phyloP scores from a whole-genome alignment of 1,140 invertebrate species.

The Neodiprion virginianus region DNA sequence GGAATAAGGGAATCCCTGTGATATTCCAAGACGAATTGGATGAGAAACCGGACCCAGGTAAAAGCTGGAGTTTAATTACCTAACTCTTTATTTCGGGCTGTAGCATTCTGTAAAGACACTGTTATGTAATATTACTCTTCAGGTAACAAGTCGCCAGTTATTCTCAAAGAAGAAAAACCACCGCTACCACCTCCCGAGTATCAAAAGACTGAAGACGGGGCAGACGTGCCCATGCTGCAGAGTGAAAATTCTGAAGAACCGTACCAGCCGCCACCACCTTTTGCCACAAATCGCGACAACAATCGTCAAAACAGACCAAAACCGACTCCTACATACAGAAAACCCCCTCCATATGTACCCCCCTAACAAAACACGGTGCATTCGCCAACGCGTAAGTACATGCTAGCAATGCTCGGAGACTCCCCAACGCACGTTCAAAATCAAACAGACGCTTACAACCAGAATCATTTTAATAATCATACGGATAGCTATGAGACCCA shows the following conservation, averaged over 20 bases:
- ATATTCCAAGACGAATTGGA: constrained; percentile 95
- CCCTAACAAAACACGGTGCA: constrained; percentile 73
- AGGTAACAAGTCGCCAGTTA: constrained; percentile 86
- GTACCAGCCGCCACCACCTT: constrained; percentile 76
- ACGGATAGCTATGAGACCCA: constrained; percentile 11
- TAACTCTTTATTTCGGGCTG: neutral
- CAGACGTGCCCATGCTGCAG: constrained; percentile 56
- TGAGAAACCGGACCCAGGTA: constrained; percentile 83
- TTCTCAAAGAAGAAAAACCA: constrained; percentile 92
- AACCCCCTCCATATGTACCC: constrained; percentile 90
- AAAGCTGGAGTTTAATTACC: neutral
- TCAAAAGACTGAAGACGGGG: constrained; percentile 65
- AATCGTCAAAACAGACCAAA: constrained; percentile 73
- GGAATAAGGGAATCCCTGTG: constrained; percentile 91
- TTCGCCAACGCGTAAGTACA: constrained; percentile 53
- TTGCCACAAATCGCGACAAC: constrained; percentile 75
- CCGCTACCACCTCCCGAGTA: constrained; percentile 82
- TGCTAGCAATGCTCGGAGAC: constrained; percentile 55
- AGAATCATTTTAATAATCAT: constrained; percentile 20
- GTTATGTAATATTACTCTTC: neutral
- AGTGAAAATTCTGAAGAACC: constrained; percentile 62
- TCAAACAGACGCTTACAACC: constrained; percentile 29
- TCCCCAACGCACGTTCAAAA: constrained; percentile 52
- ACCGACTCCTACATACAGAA: constrained; percentile 85
- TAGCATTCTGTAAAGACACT: neutral